Evolutionary conservation across 1,140 invertebrate genomes (phyloP), one percentile per base, ranked within the genome.

Genomic region (Danaus melanippus): DNA sequence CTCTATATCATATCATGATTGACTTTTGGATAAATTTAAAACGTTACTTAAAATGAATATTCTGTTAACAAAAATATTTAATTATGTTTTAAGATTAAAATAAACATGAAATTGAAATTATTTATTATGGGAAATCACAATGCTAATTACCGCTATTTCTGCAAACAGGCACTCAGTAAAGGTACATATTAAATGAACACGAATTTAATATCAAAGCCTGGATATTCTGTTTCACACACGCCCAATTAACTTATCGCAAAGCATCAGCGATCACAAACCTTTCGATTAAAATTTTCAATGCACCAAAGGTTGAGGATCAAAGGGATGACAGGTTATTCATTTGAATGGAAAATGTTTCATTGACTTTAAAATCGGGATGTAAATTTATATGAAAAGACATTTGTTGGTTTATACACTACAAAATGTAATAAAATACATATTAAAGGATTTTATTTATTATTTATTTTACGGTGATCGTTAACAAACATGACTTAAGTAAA

Each of bases 211-310:
- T 75, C 74, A 78, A 76, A 74, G 73, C 69, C 40, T 40, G 46
- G 56, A 64, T 71, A 77, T 79, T 79, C 72, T 64, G 66, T 75
- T 76, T 79, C 57, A 59, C 62, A 53, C 64, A 71, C 60, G 73
- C 66, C 69, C 75, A 79, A 79, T 83, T 83, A 80, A 61, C 58
- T 68, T 74, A 77, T 77, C 74, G 62, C 56, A 56, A 69, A 73
- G 71, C 72, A 62, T 64, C 67, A 64, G 60, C 56, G 72, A 68
- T 75, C 70, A 58, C 57, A 69, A 73, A 66, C 64, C 66, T 69
- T 32, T 62, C 71, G 67, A 70, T 75, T 75, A 73, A 73, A 68
- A 73, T 76, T 71, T 79, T 70, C 71, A 74, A 75, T 76, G 72
- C 71, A 53, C 62, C 67, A 75, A 68, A 74, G 69, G 72, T 69